Evolutionary conservation across 2,113 vertebrate genomes (phyloP), one percentile per base, ranked within the genome.

Genomic region (Elephas maximus): DNA sequence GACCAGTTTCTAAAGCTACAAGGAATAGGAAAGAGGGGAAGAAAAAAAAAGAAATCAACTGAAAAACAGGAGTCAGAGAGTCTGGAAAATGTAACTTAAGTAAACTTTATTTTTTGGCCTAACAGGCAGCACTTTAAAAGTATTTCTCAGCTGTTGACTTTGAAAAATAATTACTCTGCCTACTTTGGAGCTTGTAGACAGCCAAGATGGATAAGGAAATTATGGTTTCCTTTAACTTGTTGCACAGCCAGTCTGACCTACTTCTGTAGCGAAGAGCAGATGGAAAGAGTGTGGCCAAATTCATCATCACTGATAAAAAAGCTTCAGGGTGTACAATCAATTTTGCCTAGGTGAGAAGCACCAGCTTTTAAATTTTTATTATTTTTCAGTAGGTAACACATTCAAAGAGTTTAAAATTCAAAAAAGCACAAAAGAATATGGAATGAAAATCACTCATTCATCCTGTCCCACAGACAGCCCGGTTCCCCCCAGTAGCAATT

Each of bases 61-160:
- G 92, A 90, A 92, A 93, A 93, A 89, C 45, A 82, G 92, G 92
- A 95, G 96, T 78, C 96, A 89, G 81, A 91, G 26, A 91, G 95
- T 95, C 96, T 94, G 88, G 91, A 85, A 88, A 96, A 96, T 92
- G 45, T 69, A 95, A 90, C 93, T 92, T 88, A 96, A 94, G 94
- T 91, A 93, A 97, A 93, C 96, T 73, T 84, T 80, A 82, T 95
- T 91, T 84, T 96, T 73, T 74, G 69, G 41, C 60, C 67, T 74
- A 80, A 85, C 17, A 69, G 77, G 63, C 86, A 88, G 93, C n/a
- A 37, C 85, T 96, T 84, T 88, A 86, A 88, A 87, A 91, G 63
- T 26, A 78, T 82, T 90, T 96, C 62, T 94, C 53, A 41, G 77
- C 41, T 93, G 48, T 78, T 96, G 83, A 94, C 94, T 84, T 87